These are phyloP conservation scores for Pyrrhia umbra DNA, from an alignment of 2,888 invertebrate genomes.

Conservation along the genomic window DNA sequence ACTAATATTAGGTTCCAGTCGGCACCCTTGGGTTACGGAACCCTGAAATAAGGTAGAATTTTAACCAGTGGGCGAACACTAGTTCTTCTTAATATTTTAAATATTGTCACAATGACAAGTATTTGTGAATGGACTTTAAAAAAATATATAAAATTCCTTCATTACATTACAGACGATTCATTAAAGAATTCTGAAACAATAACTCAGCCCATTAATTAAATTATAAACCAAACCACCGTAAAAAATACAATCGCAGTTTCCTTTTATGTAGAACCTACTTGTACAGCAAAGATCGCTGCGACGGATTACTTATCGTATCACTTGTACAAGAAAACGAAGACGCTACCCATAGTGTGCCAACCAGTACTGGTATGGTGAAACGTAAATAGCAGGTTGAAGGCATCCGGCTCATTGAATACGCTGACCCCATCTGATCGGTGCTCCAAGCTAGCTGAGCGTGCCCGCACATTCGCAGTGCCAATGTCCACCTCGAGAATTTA, in stretches of 20 bases:
- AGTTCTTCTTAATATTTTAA: too few species aligned
- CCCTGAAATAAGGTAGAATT: too few species aligned
- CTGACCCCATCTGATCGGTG: slow-evolving; percentile 89
- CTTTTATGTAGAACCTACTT: slow-evolving; percentile 44
- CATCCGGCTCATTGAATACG: slow-evolving; percentile 90
- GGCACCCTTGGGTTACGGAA: too few species aligned
- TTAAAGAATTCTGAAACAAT: slow-evolving; percentile 41
- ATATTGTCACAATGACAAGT: background rate
- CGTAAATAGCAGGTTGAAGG: slow-evolving; percentile 88
- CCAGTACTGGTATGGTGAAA: slow-evolving; percentile 87
- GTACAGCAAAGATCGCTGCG: slow-evolving; percentile 46
- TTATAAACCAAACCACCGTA: slow-evolving; percentile 17
- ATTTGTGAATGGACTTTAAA: slow-evolving; percentile 27
- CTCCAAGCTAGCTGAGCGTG: slow-evolving; percentile 76
- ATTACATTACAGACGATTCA: slow-evolving; percentile 15
- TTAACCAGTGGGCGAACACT: too few species aligned
- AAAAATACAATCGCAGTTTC: slow-evolving; percentile 44
- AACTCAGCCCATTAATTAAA: slow-evolving; percentile 46
- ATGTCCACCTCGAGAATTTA: slow-evolving; percentile 65
- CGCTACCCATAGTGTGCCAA: slow-evolving; percentile 86
- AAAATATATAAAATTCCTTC: background rate
- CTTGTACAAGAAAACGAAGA: slow-evolving; percentile 79
- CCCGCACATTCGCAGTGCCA: slow-evolving; percentile 76
- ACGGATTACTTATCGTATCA: slow-evolving; percentile 65
- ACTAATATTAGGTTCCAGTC: too few species aligned